Base-by-base conservation (phyloP, 2,113 vertebrate species). In the Elephas maximus region DNA sequence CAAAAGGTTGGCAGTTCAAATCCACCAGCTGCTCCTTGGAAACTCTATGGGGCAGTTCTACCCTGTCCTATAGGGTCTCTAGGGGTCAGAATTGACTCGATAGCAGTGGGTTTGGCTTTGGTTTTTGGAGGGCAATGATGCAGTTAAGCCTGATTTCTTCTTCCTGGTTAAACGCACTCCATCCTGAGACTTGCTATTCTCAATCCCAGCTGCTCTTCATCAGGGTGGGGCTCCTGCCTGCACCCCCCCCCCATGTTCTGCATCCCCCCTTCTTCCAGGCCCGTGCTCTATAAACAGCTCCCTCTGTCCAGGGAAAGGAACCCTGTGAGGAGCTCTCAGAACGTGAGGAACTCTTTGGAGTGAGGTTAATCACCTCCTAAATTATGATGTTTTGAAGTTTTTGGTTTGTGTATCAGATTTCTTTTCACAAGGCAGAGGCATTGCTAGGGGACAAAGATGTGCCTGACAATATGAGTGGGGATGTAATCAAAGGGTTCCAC, bases 191-290 rank as follows among this genome's bases (percentile, higher is more conserved):
- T 3, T 3, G 5, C 57, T 9, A 26, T 82, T 86, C 41, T 17
- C 20, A 3, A 8, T 41, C 12, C 21, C 18, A 21, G 37, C 12
- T 57, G 30, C 30, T 41, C 71, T 45, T 86, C 21, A 2, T 48
- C 8, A 4, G 10, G 44, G 8, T 6, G 4, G 26, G 37, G 1
- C 0, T 1, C 41, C 74, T 71, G 6, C 6, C 28, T 30, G n/a
- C 1, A 62, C 9, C 4, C 21, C 23, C 26, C 5, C 15, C 0
- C 1, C 41, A 1, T 5, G 26, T 30, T 6, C 7, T n/a, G 0
- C 41, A 2, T 8, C 28, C 9, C 18, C 6, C 30, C 57, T 57
- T 28, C 17, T 60, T 62, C 9, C 45, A 10, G 15, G 33, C 1
- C 23, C 2, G 2, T 15, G 24, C 7, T 93, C 80, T 90, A 7